phyloP scores from a whole-genome alignment of 2,113 vertebrate genomes.

The Corynorhinus townsendii region DNA sequence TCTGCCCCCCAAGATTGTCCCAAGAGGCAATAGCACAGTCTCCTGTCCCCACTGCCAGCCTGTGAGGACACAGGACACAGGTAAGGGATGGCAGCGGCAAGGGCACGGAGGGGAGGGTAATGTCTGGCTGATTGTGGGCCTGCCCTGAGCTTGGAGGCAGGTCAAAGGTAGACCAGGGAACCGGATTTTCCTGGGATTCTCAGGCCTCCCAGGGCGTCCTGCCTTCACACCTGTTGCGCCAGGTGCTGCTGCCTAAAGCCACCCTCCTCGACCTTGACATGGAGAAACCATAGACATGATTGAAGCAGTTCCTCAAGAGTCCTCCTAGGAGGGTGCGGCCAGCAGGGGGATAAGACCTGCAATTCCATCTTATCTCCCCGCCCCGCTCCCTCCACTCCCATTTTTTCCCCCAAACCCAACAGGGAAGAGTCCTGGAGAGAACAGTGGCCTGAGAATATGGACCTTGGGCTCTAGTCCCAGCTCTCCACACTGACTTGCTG shows the following conservation, averaged over 20 bases:
- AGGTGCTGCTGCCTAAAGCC: not conserved
- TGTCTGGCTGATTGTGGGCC: fast-evolving
- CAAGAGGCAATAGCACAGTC: not conserved
- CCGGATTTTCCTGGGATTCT: not conserved
- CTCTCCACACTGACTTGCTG: not conserved
- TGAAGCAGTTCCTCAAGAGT: not conserved
- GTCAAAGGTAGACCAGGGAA: not conserved
- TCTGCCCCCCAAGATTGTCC: not conserved
- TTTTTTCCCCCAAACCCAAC: not conserved
- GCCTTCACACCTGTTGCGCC: not conserved
- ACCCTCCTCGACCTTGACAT: not conserved
- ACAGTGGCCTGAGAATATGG: not conserved
- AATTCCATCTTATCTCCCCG: not conserved
- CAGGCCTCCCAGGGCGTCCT: not conserved
- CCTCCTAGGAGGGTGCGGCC: not conserved
- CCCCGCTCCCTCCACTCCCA: not conserved
- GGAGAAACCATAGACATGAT: not conserved
- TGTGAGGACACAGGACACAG: not conserved
- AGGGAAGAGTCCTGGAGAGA: not conserved
- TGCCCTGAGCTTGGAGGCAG: not conserved
- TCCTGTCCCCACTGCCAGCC: conserved; percentile 55
- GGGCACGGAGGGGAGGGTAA: fast-evolving
- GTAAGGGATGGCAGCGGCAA: conserved; percentile 11
- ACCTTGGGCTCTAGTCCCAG: not conserved
- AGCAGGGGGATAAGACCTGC: not conserved